Evolutionary conservation across 2,888 invertebrate species (phyloP), one percentile per base, ranked within the genome.

Genomic region (Hypomecis punctinalis): DNA sequence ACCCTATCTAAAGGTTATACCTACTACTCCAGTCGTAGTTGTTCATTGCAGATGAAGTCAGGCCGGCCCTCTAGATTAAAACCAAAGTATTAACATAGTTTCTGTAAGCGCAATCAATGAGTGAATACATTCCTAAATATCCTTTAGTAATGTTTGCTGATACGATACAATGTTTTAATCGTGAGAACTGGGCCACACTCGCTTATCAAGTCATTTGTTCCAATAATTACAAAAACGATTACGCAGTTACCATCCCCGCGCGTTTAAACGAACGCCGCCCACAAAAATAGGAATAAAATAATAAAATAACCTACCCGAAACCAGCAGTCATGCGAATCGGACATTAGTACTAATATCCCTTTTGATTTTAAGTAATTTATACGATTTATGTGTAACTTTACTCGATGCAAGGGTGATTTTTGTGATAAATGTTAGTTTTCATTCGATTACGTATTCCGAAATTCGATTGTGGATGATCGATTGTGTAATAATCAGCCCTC

Each of bases 281-380:
- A 83, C 82, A 73, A 76, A 77, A 82, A 82, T 81, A 73, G 81
- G 81, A 83, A 85, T 85, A 83, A 86, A 85, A 86, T 87, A 86
- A 89, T 88, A 89, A 88, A 83, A 83, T 84, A 89, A 89, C 78
- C 86, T 85, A 84, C 76, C 83, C 80, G 82, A 85, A 84, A 78
- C 81, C 80, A 78, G 73, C 76, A 74, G 82, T 76, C 92, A 93
- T 93, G 93, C 93, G 83, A 93, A 91, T 88, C 85, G 80, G 76
- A 82, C 91, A 92, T 93, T 93, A 93, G 88, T 74, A 57, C 80
- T 88, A 88, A 90, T 90, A 89, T 86, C 85, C 89, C 86, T 90
- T 91, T 91, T 90, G 91, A 90, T 93, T 93, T 92, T 89, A 90
- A 90, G 90, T 90, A 90, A 91, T 91, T 90, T 91, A 88, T 87